A percentile compares a stretch with the other conserved stretches of the same genome.
Evolutionary conservation across 2,888 invertebrate genomes (phyloP).

Genomic region (Cantharis rustica): DNA sequence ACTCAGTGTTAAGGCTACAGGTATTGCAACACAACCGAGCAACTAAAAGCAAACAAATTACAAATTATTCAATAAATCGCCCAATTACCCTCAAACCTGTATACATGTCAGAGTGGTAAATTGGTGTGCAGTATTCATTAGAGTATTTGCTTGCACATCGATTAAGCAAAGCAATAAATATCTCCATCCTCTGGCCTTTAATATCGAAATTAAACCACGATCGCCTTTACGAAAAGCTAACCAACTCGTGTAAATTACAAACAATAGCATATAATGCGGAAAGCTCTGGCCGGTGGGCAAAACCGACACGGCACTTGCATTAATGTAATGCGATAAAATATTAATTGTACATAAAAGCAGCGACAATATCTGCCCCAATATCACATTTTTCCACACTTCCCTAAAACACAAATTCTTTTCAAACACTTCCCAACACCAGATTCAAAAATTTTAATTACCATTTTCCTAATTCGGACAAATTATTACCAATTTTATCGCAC

Average conservation of each 20-base stretch:
- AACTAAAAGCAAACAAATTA: conserved; percentile 65
- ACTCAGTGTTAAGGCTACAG: conserved; percentile 77
- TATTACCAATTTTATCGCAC: conserved; percentile 70
- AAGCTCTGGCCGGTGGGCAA: conserved; percentile 82
- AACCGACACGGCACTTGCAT: conserved; percentile 70
- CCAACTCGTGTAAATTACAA: conserved; percentile 76
- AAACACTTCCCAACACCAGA: neutral
- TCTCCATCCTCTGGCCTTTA: conserved; percentile 76
- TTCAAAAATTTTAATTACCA: conserved; percentile 59
- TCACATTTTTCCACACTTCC: conserved; percentile 74
- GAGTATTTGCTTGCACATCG: conserved; percentile 86
- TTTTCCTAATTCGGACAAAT: conserved; percentile 71
- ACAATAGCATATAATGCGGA: conserved; percentile 77
- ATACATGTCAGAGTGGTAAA: conserved; percentile 74
- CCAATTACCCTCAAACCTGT: conserved; percentile 59
- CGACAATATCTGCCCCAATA: conserved; percentile 77
- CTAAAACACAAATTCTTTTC: conserved; percentile 52
- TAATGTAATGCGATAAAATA: conserved; percentile 72
- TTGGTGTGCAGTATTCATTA: conserved; percentile 80
- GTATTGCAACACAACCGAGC: conserved; percentile 84
- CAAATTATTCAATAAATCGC: neutral
- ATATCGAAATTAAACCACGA: conserved; percentile 64
- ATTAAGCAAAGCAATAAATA: conserved; percentile 76
- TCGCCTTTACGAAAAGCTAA: conserved; percentile 72
- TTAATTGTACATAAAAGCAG: conserved; percentile 78